Base-by-base conservation (phyloP, 2,797 vertebrate genomes). In the Petrocephalus schoutedeni region DNA sequence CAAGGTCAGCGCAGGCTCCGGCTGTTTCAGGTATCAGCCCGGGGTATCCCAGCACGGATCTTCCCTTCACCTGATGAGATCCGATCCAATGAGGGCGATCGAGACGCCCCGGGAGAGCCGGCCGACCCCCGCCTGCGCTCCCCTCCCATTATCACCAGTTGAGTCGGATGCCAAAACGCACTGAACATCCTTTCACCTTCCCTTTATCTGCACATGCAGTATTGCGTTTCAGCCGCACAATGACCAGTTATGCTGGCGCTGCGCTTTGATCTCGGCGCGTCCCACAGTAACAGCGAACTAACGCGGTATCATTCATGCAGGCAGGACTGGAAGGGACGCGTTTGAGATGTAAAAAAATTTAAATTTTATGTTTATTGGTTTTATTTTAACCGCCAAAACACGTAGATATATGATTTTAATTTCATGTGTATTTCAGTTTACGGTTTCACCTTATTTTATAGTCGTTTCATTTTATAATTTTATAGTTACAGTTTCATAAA, bases 51-150 rank as follows among this genome's bases (percentile, higher is more conserved):
- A 90, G 91, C 91, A 90, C 89, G 91, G 90, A 91, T 93, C 92
- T 91, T 91, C 90, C 89, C 92, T 90, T 94, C 93, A 93, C 94
- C 95, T 94, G 94, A 94, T 92, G 92, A 92, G 91, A 89, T 88
- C 91, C 90, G 92, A 94, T 94, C 94, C 93, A 92, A 90, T 93
- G 89, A 94, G 86, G 91, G 94, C 87, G 90, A 90, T 92, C 90
- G 86, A 92, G 92, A 92, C 82, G 87, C 90, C 91, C 90, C 88
- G 87, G 28, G 41, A 86, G 91, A 84, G 88, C 91, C 85, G 85
- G 85, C 80, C 89, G 61, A 88, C 86, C 85, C 87, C 58, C 93
- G 93, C 94, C 93, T 94, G 93, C 88, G 85, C 84, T 88, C 89
- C 21, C 21, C 88, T 5, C 41, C 90, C 88, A 64, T 89, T 7